Conservation (phyloP, 2,888 invertebrate genomes). For the Nephrotoma appendiculata region DNA sequence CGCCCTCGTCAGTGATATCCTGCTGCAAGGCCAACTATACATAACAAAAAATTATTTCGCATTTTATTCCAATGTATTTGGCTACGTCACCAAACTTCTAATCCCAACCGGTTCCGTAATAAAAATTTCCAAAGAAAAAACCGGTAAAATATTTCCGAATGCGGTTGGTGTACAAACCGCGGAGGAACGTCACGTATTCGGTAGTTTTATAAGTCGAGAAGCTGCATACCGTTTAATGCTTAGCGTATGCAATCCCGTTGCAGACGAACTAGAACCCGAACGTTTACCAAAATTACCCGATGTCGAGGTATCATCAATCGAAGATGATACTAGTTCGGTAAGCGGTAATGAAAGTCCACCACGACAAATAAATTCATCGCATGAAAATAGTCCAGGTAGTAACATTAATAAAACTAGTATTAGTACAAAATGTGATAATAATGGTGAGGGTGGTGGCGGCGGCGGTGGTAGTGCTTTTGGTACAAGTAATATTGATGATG, state of each 20-base stretch:
- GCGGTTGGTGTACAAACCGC: constrained; percentile 73
- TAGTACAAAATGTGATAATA: neutral
- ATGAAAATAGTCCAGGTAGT: constrained; percentile 18
- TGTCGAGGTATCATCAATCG: constrained; percentile 28
- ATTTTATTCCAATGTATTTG: constrained; percentile 92
- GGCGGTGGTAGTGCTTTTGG: neutral
- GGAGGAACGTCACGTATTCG: constrained; percentile 77
- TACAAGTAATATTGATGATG: neutral
- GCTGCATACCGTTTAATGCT: constrained; percentile 76
- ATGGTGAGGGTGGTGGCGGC: neutral
- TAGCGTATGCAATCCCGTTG: constrained; percentile 52
- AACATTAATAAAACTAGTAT: neutral
- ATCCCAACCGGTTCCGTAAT: constrained; percentile 77
- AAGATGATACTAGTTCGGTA: constrained; percentile 40
- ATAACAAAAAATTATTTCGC: constrained; percentile 91
- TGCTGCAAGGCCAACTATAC: constrained; percentile 86
- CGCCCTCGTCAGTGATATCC: constrained; percentile 80
- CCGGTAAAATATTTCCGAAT: constrained; percentile 86
- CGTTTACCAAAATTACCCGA: constrained; percentile 23
- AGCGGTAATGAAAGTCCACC: constrained; percentile 38
- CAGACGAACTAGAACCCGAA: constrained; percentile 25
- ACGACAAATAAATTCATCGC: constrained; percentile 15
- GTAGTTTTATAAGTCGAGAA: constrained; percentile 77
- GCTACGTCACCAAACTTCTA: constrained; percentile 82
- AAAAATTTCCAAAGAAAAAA: constrained; percentile 83